These are phyloP conservation scores for Mastigias papua DNA, from an alignment of 30 jellyfish, hydroid and myxozoan genomes.

Conservation along the genomic window DNA sequence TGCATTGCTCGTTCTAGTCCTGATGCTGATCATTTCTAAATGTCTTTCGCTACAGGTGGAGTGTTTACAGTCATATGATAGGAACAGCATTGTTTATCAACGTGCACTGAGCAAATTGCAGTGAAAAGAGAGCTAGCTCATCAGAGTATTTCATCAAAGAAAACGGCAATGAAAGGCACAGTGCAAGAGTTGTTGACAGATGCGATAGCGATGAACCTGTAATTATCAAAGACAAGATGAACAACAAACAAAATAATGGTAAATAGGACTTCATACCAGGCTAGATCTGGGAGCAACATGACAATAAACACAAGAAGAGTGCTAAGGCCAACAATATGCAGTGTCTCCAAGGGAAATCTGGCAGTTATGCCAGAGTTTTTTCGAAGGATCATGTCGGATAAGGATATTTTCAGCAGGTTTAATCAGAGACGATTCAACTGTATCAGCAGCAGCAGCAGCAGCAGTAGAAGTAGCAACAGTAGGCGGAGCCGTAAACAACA, in stretches of 20 bases:
- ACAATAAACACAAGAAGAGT: slow-evolving; percentile 29
- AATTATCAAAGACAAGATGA: background rate
- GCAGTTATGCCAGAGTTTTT: slow-evolving; percentile 54
- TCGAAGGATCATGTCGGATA: slow-evolving; percentile 20
- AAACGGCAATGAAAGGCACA: background rate
- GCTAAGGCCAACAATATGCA: slow-evolving; percentile 64
- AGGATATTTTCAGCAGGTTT: background rate
- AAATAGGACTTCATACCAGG: slow-evolving; percentile 17
- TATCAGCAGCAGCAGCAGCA: background rate
- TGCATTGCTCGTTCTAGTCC: too few species aligned
- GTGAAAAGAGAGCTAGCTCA: background rate
- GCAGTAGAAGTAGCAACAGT: too few species aligned
- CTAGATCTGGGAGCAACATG: slow-evolving; percentile 33
- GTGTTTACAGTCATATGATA: background rate
- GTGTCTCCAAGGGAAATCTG: slow-evolving; percentile 54
- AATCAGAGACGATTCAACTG: background rate
- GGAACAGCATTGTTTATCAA: background rate
- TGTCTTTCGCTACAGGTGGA: slow-evolving; percentile 14
- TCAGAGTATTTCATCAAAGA: background rate
- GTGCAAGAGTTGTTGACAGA: background rate
- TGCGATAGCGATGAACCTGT: background rate
- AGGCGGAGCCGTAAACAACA: too few species aligned
- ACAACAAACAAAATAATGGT: slow-evolving; percentile 11
- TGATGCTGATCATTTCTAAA: too few species aligned
- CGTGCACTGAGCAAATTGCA: background rate